phyloP scores from a whole-genome alignment of 2,797 vertebrate genomes.

The Enteromius mattozi region DNA sequence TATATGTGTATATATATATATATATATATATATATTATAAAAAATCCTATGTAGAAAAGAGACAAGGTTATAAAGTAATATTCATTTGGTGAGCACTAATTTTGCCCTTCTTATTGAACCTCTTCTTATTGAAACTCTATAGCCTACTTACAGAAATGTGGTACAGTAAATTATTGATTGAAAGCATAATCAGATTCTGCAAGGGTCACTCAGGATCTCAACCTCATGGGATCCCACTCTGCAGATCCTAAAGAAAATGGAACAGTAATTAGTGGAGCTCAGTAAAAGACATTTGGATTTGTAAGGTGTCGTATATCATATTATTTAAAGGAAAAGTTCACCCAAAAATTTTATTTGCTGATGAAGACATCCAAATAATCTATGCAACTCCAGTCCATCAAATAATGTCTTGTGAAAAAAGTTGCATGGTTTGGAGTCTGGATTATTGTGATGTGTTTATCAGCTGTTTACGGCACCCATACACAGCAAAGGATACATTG shows the following conservation, averaged over 20 bases:
- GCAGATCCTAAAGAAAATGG: neutral
- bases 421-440: neutral
- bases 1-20: too few species aligned
- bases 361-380: neutral
- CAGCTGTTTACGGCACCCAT: neutral
- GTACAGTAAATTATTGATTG: neutral
- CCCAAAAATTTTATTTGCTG: neutral
- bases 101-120: neutral
- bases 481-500: neutral
- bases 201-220: neutral
- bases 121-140: neutral
- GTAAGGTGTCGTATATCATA: neutral
- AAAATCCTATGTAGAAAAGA: too few species aligned
- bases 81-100: neutral
- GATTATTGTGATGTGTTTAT: neutral
- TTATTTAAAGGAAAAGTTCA: neutral
- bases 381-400: neutral
- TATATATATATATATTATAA: too few species aligned
- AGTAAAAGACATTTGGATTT: neutral
- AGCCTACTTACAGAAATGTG: neutral
- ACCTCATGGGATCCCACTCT: neutral
- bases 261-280: neutral
- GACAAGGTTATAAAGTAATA: too few species aligned
- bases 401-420: neutral
- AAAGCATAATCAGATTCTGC: neutral